These are phyloP conservation scores for Crocidura indochinensis DNA, from an alignment of 2,797 vertebrate genomes.

Conservation along the genomic window DNA sequence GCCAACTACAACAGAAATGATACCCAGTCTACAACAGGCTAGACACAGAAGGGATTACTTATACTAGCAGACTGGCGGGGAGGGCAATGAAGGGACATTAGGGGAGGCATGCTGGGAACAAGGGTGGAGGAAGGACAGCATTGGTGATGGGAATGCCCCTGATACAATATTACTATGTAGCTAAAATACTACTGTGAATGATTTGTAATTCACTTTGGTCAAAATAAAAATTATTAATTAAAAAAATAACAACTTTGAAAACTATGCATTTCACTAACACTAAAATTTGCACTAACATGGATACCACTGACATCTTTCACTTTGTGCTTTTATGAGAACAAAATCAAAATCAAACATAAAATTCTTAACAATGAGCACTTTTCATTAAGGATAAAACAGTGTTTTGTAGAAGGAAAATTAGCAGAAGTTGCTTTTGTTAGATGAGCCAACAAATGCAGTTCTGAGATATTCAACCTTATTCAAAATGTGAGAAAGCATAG, in stretches of 20 bases:
- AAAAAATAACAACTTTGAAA: not conserved
- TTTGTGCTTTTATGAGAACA: not conserved
- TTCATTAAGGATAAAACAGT: not conserved
- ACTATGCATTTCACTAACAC: not conserved
- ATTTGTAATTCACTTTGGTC: too few relatives aligned
- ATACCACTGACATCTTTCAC: not conserved
- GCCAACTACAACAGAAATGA: too few relatives aligned
- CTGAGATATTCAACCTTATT: constrained; percentile 32
- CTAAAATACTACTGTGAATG: too few relatives aligned
- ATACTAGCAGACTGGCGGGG: too few relatives aligned
- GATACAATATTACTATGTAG: too few relatives aligned
- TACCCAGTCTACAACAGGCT: too few relatives aligned
- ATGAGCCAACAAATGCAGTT: not conserved
- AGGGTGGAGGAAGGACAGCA: too few relatives aligned
- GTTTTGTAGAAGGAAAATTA: not conserved
- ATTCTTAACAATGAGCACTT: not conserved
- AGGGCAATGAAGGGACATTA: too few relatives aligned
- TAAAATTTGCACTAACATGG: not conserved
- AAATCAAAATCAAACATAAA: constrained; percentile 42
- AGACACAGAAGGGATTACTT: too few relatives aligned
- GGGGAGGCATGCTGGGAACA: too few relatives aligned
- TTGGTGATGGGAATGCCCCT: too few relatives aligned
- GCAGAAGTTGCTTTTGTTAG: not conserved
- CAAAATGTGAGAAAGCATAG: not conserved
- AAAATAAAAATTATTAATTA: not conserved